phyloP scores from a whole-genome alignment of 2,888 invertebrate species.

The Caenorhabditis sp. region DNA sequence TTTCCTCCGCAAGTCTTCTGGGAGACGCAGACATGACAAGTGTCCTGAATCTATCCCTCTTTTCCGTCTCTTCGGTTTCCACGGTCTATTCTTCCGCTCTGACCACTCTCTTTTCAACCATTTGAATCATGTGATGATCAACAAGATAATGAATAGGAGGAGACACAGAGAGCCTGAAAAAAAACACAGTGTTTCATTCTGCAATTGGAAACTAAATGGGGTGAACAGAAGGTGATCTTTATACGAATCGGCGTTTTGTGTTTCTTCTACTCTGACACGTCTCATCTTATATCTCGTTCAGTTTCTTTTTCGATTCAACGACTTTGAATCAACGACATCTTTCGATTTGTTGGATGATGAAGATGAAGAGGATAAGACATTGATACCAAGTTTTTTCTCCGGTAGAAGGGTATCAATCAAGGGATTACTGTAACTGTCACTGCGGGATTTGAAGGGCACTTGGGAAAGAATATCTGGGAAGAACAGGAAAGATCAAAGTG shows the following conservation, averaged over 20 bases:
- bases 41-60: slow-evolving; percentile 25
- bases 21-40: slow-evolving; percentile 28
- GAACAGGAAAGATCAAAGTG: not conserved
- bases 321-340: slow-evolving; percentile 11
- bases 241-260: slow-evolving; percentile 7
- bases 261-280: slow-evolving; percentile 17
- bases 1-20: not conserved
- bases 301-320: slow-evolving; percentile 30
- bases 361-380: slow-evolving; percentile 8
- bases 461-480: not conserved
- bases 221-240: slow-evolving; percentile 46
- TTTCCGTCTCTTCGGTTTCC: slow-evolving; percentile 12
- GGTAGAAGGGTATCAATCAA: slow-evolving; percentile 2
- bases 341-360: slow-evolving; percentile 13
- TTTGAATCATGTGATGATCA: slow-evolving; percentile 36
- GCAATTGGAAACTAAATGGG: slow-evolving; percentile 27
- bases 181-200: slow-evolving; percentile 19
- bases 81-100: slow-evolving; percentile 23
- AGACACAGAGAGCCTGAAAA: slow-evolving; percentile 22
- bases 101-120: slow-evolving; percentile 43
- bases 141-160: not conserved
- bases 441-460: slow-evolving; percentile 1
- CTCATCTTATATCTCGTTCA: slow-evolving; percentile 29
- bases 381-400: slow-evolving; percentile 39
- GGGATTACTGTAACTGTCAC: slow-evolving; percentile 23